Percentiles rank a stretch among this genome's conserved stretches.
Evolutionary conservation across 1,140 invertebrate genomes (phyloP).

Genomic region (Heliothis subflexa): DNA sequence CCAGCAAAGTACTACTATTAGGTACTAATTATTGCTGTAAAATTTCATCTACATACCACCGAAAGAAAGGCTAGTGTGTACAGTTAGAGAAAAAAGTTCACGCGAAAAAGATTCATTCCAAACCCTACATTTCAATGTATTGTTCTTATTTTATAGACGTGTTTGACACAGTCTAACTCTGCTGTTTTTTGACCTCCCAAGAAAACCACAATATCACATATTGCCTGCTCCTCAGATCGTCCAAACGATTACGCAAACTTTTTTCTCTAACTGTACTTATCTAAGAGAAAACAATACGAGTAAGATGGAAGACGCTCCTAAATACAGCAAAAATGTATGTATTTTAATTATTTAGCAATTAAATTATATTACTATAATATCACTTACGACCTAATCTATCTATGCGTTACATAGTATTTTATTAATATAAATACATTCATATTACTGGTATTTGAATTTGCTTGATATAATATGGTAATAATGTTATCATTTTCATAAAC

Average conservation of each 20-base stretch:
- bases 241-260: conserved; percentile 46
- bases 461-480: conserved; percentile 60
- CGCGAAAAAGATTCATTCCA: neutral
- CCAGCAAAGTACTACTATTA: conserved; percentile 81
- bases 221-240: neutral
- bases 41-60: conserved; percentile 81
- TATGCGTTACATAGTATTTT: conserved; percentile 73
- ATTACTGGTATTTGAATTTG: conserved; percentile 76
- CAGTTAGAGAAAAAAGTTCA: conserved; percentile 59
- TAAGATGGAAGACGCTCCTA: conserved; percentile 85
- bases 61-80: conserved; percentile 80
- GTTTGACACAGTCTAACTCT: conserved; percentile 30
- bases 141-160: conserved; percentile 15
- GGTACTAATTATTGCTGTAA: conserved; percentile 85
- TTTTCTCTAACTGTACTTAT: conserved; percentile 61
- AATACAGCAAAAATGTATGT: conserved; percentile 84
- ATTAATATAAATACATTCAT: conserved; percentile 74
- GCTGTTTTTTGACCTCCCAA: neutral
- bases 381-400: conserved; percentile 79
- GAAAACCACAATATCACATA: conserved; percentile 38
- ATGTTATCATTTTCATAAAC: conserved; percentile 62
- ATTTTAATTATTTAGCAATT: conserved; percentile 77
- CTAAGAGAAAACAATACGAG: conserved; percentile 79
- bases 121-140: conserved; percentile 45
- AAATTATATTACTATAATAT: conserved; percentile 79